Percentiles rank a stretch among this genome's conserved stretches.
phyloP scores from a whole-genome alignment of 2,888 invertebrate species.

The Caenorhabditis panamensis region DNA sequence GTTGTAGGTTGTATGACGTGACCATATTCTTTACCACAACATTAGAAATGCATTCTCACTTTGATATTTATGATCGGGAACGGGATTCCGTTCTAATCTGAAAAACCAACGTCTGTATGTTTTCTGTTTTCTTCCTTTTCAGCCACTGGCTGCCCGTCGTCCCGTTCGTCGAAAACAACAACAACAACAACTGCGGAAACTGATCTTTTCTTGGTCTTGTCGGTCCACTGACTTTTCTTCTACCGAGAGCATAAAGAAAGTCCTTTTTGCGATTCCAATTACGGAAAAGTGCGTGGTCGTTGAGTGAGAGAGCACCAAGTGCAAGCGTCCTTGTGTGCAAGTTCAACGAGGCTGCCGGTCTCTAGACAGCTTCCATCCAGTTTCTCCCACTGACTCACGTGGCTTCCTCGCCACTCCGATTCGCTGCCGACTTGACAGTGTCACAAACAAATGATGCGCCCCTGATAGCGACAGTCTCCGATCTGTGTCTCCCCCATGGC shows the following conservation, averaged over 20 bases:
- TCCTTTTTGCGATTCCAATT: slow-evolving; percentile 9
- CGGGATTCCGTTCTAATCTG: neutral
- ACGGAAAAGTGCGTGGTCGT: slow-evolving; percentile 14
- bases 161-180: neutral
- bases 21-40: neutral
- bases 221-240: neutral
- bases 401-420: neutral
- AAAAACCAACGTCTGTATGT: neutral
- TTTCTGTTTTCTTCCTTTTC: neutral
- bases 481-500: slow-evolving; percentile 3
- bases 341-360: neutral
- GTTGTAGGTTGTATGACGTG: neutral
- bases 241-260: neutral
- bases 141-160: neutral
- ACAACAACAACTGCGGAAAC: neutral
- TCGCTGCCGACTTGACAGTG: neutral
- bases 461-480: slow-evolving; percentile 13
- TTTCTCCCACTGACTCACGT: slow-evolving; percentile 7
- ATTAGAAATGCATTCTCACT: neutral
- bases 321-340: slow-evolving; percentile 7
- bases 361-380: slow-evolving; percentile 6
- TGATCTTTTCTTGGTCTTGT: neutral
- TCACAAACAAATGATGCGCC: slow-evolving; percentile 22
- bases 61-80: neutral
- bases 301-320: neutral